Conservation (phyloP, 2,113 vertebrate genomes). For the Colinus virginianus region DNA sequence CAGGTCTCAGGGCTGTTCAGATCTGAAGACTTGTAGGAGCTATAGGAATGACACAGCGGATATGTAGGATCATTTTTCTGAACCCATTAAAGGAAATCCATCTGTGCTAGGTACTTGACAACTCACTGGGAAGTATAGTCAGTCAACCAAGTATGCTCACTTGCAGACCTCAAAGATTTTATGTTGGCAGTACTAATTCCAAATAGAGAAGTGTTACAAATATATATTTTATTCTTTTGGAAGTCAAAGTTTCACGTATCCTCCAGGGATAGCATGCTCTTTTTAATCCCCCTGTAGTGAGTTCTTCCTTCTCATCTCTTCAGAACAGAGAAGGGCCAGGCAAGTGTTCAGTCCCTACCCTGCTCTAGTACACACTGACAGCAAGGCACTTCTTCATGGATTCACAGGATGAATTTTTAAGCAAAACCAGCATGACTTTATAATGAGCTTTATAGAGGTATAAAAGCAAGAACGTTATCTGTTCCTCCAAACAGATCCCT, state of each 20-base stretch:
- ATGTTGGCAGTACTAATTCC: background rate
- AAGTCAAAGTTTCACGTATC: background rate
- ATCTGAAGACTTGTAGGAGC: background rate
- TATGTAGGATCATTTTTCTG: background rate
- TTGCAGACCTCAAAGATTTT: background rate
- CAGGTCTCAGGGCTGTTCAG: background rate
- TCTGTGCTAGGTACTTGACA: background rate
- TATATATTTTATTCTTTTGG: background rate
- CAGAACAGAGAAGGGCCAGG: background rate
- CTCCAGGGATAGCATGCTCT: background rate
- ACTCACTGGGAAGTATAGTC: background rate
- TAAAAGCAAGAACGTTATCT: background rate
- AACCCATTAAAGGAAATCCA: background rate
- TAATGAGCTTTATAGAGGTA: slow-evolving; percentile 19
- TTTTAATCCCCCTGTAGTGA: background rate
- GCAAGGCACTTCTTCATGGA: background rate
- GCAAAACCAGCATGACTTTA: background rate
- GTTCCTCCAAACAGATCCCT: background rate
- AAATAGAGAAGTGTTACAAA: background rate
- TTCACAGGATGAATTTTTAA: background rate
- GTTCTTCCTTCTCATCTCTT: background rate
- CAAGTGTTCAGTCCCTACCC: background rate
- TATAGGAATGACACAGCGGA: background rate
- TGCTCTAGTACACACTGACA: background rate
- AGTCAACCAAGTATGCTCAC: background rate